Evolutionary conservation across 2,113 vertebrate genomes (phyloP), one percentile per base, ranked within the genome.

Genomic region (Smithornis capensis): DNA sequence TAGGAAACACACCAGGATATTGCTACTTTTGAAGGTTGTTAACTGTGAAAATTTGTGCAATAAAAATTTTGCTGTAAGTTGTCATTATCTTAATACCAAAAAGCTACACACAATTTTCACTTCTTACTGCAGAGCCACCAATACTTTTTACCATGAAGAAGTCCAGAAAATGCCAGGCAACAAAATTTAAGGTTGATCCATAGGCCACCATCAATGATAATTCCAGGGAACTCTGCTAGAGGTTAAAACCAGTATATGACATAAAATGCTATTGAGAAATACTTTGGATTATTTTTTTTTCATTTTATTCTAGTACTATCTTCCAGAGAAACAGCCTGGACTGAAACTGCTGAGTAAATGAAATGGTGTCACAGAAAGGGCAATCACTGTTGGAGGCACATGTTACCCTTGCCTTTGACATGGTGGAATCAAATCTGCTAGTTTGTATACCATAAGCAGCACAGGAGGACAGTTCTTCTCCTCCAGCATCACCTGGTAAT

Each of bases 51-150:
- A 62, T 94, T 31, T 35, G 60, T 29, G 62, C 91, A 75, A 91
- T 89, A 79, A 92, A 95, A 83, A 75, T 57, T 2, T 21, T 67
- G 28, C 80, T 78, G 28, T 50, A 89, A 89, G 64, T 49, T 89
- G 79, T 93, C 80, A 57, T 92, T 87, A 90, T 17, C 64, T 90
- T 94, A 81, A 94, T 81, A 93, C 24, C 50, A 78, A 97, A 91
- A 95, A 94, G 71, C 75, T 74, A 57, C 59, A 44, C 0, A 0
- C 40, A 74, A 49, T 89, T 92, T 91, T 80, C 64, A 60, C 29
- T 88, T 90, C 74, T 92, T 83, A 81, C 57, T 71, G 62, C 69
- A 63, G 55, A 94, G 37, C 19, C 29, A 68, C 53, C 33, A 38
- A 37, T 55, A n/a, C 53, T 86, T 89, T 33, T 74, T 18, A 35